Percentiles rank a stretch among this genome's conserved stretches.
phyloP scores from a whole-genome alignment of 2,113 vertebrate species.

The Corapipo altera region DNA sequence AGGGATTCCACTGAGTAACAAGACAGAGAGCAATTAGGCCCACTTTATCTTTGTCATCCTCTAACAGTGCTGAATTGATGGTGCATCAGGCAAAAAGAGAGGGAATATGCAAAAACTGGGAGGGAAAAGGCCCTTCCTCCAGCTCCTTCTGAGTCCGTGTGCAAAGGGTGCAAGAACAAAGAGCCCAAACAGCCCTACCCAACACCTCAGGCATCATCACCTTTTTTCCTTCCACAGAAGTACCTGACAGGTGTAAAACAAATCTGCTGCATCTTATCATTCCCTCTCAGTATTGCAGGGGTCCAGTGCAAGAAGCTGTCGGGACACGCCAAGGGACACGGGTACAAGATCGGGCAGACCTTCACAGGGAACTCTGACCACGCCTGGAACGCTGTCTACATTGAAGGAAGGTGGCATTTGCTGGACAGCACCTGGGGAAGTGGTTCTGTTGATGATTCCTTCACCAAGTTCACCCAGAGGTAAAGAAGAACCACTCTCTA shows the following conservation, averaged over 20 bases:
- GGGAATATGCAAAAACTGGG: neutral
- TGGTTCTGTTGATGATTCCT: slow-evolving; percentile 64
- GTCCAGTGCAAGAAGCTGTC: slow-evolving; percentile 78
- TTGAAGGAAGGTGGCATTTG: slow-evolving; percentile 82
- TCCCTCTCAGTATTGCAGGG: slow-evolving; percentile 73
- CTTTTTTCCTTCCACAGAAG: neutral
- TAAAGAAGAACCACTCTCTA: slow-evolving; percentile 30
- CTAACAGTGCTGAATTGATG: neutral
- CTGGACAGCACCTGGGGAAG: slow-evolving; percentile 86
- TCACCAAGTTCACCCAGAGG: slow-evolving; percentile 79
- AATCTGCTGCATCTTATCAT: neutral
- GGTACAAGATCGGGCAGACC: slow-evolving; percentile 74
- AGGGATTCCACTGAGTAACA: slow-evolving; percentile 29
- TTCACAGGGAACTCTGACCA: slow-evolving; percentile 75
- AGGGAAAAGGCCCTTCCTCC: too few species aligned
- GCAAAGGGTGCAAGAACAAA: neutral
- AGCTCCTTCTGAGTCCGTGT: neutral
- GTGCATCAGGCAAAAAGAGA: neutral
- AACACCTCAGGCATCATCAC: neutral
- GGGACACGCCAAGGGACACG: slow-evolving; percentile 76
- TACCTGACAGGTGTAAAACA: neutral
- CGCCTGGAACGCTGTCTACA: slow-evolving; percentile 79
- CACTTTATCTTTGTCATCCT: neutral
- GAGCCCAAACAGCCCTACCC: neutral
- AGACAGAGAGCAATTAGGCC: slow-evolving; percentile 33